phyloP scores from a whole-genome alignment of 2,888 invertebrate species.

The Euphydryas editha region DNA sequence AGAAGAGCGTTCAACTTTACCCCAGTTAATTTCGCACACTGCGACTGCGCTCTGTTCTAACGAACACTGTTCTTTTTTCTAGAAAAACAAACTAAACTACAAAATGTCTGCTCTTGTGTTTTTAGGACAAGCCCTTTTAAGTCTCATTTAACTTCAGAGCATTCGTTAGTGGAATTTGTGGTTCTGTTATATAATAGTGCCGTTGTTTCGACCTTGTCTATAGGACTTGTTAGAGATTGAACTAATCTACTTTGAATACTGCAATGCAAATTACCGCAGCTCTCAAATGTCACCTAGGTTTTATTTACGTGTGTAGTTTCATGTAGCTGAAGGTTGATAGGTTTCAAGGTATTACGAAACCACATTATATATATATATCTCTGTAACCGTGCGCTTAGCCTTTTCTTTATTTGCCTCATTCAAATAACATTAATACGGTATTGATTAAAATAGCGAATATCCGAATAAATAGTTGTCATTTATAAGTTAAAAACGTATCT shows the following conservation, averaged over 20 bases:
- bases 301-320: conserved; percentile 40
- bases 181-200: neutral
- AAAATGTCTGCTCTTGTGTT: conserved; percentile 8
- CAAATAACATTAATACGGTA: neutral
- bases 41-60: conserved; percentile 47
- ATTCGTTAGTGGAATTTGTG: conserved; percentile 9
- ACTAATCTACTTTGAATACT: conserved; percentile 38
- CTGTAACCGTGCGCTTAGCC: neutral
- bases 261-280: conserved; percentile 38
- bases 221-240: conserved; percentile 8
- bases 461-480: neutral
- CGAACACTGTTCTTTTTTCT: conserved; percentile 28
- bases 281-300: conserved; percentile 49
- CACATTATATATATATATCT: conserved; percentile 3
- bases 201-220: neutral
- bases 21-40: conserved; percentile 46
- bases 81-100: conserved; percentile 14
- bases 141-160: neutral
- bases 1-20: conserved; percentile 50
- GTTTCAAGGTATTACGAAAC: conserved; percentile 29
- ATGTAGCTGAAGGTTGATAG: conserved; percentile 48
- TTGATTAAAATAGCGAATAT: neutral
- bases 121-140: conserved; percentile 1
- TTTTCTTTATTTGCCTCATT: conserved; percentile 10
- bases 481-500: neutral